phyloP scores from a whole-genome alignment of 2,888 invertebrate species.

The Tiliacea citrago region DNA sequence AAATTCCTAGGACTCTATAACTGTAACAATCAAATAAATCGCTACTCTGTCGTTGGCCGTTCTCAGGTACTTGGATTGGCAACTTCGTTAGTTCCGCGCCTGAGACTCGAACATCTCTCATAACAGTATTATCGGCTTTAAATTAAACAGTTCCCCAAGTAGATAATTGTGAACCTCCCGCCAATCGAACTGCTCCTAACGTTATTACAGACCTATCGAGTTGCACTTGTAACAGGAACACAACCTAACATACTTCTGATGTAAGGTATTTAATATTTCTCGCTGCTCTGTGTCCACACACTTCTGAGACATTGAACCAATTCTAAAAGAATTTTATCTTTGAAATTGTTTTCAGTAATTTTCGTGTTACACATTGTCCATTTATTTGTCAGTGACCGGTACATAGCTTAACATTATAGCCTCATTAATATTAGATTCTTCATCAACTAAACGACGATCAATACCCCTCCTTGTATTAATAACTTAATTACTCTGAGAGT shows the following conservation, averaged over 20 bases:
- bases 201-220: constrained; percentile 55
- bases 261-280: constrained; percentile 41
- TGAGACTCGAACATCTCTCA: constrained; percentile 54
- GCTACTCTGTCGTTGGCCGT: constrained; percentile 4
- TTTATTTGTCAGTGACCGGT: background rate
- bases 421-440: constrained; percentile 16
- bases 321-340: constrained; percentile 21
- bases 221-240: constrained; percentile 33
- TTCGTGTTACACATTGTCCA: background rate
- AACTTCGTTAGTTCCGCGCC: constrained; percentile 56
- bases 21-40: constrained; percentile 46
- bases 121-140: constrained; percentile 67
- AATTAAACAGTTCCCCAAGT: constrained; percentile 65
- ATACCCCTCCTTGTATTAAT: constrained; percentile 1
- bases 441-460: background rate
- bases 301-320: constrained; percentile 21
- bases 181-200: constrained; percentile 61
- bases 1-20: background rate
- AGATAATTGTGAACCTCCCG: constrained; percentile 61
- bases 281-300: background rate
- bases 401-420: background rate
- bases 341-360: constrained; percentile 4
- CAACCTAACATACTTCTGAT: constrained; percentile 21
- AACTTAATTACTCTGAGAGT: constrained; percentile 12
- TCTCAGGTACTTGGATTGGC: constrained; percentile 42